Base-by-base conservation (phyloP, 2,888 invertebrate genomes). In the Mythimna albipuncta region DNA sequence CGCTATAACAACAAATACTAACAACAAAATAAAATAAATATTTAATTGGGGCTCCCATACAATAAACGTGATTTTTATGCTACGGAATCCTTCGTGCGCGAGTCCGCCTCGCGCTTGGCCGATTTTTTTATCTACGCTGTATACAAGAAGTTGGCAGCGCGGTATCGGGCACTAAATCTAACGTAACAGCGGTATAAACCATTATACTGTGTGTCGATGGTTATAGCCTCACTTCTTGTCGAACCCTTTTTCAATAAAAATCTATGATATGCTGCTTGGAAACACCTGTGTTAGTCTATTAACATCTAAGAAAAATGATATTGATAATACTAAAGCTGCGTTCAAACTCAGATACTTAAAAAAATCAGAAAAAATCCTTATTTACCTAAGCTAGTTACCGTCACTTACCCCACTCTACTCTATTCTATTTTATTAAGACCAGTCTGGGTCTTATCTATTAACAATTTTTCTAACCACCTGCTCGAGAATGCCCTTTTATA, bases 221-320 rank as follows among this genome's bases (percentile, higher is more conserved):
- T 87, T 87, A 89, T 85, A 69, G 73, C 75, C 77, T 61, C 67
- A 84, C 76, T 86, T 88, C 85, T 84, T 84, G 84, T 85, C 81
- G 86, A 86, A 88, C 91, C 92, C 88, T 91, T 91, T 84, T 69
- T 67, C 77, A 77, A 88, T 89, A 88, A 89, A 88, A 89, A 85
- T 79, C 76, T 87, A 82, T 83, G 87, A 88, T 83, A 89, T 85
- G 86, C 83, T 77, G 59, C 79, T 87, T 80, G 47, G 73, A 16
- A 84, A 83, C 91, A 91, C 89, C 88, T 90, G 90, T 79, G 88
- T 32, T 67, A 38, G 47, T 74, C 52, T 58, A 58, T 71, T 69
- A 77, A 67, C 71, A 81, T 81, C 16, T 19, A 58, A 32, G 72
- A 50, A 63, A 77, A 68, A 65, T 21, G 5, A 1, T 72, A 77